Percentiles rank a stretch among this genome's conserved stretches.
Conservation (phyloP, 2,797 vertebrate genomes). For the Poecilia picta region DNA sequence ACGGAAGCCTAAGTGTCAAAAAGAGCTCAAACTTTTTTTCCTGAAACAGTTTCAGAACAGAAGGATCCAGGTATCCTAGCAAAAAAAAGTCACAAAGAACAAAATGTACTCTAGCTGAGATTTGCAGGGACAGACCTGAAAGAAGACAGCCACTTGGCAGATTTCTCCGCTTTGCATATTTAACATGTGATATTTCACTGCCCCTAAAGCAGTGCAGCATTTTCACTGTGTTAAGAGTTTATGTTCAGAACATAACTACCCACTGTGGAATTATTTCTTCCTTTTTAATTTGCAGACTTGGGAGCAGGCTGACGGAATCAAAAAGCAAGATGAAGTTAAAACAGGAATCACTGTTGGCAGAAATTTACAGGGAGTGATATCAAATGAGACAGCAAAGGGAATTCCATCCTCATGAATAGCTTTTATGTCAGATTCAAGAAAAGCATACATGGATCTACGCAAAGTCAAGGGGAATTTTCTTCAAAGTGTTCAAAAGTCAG, state of each 20-base stretch:
- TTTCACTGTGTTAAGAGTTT: not conserved
- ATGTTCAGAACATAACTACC: slow-evolving; percentile 19
- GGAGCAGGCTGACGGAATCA: slow-evolving; percentile 2
- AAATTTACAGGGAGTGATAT: slow-evolving; percentile 30
- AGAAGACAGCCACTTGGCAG: slow-evolving; percentile 46
- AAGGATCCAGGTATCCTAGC: slow-evolving; percentile 27
- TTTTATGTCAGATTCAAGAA: slow-evolving; percentile 38
- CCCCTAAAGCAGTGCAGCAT: slow-evolving; percentile 17
- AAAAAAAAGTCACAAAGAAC: slow-evolving; percentile 28
- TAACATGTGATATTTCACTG: slow-evolving; percentile 25
- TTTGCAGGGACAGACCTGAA: slow-evolving; percentile 46
- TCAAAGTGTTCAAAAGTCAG: slow-evolving; percentile 34
- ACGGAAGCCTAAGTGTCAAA: slow-evolving; percentile 5
- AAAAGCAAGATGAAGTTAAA: slow-evolving; percentile 16
- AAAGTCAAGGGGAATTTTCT: slow-evolving; percentile 21
- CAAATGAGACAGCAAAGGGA: slow-evolving; percentile 32
- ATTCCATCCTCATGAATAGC: slow-evolving; percentile 37
- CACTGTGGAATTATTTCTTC: not conserved
- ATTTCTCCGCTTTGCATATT: slow-evolving; percentile 32
- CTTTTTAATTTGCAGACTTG: slow-evolving; percentile 29
- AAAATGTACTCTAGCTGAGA: slow-evolving; percentile 38
- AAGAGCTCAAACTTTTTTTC: slow-evolving; percentile 19
- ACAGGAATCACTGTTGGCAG: slow-evolving; percentile 30
- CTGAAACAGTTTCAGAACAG: slow-evolving; percentile 25
- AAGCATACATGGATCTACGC: slow-evolving; percentile 26